Base-by-base conservation (phyloP, 2,888 invertebrate genomes). In the Pachymerium ferrugineum region DNA sequence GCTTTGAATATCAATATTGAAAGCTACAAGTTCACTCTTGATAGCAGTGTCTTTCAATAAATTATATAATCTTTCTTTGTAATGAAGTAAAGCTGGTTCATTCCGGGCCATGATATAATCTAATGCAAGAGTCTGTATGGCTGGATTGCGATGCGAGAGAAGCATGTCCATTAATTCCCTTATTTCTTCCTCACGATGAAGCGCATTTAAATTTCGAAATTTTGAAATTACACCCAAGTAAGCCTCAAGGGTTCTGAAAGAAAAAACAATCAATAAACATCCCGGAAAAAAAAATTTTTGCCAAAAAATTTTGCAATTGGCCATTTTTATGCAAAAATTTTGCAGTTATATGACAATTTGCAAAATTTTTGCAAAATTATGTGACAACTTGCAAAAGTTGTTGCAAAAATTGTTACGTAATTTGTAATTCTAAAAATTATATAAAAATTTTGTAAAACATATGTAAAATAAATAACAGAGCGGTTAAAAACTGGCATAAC, bases 51-150 rank as follows among this genome's bases (percentile, higher is more conserved):
- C 94, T 79, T 94, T 91, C 3, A 96, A 86, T 72, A 97, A 84
- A 76, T 89, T 88, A 77, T 89, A 88, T 70, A 98, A 84, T 79
- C 93, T 88, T 47, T 88, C 89, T 81, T 80, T 91, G 80, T 97
- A 96, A 0, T 91, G 89, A 0, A 85, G 81, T 6, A 97, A 80
- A 79, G 88, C 89, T 80, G 91, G 91, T 77, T 89, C 87, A 81
- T 92, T 93, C 82, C 96, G 97, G 0, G 91, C 89, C 78, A 93
- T 84, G 1, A 98, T 83, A 81, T 96, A 97, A 80, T 92, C 90
- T 47, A 98, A 83, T 0, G 96, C 92, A 72, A 88, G 86, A 81
- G 90, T 93, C 82, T 97, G 97, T 5, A 97, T 85, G 0, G 88
- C 88, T 0, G 89, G 83, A 82, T 92, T 91, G 79, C 89, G 89